Evolutionary conservation across 1,140 invertebrate genomes (phyloP).

Genomic region (Bombus affinis): DNA sequence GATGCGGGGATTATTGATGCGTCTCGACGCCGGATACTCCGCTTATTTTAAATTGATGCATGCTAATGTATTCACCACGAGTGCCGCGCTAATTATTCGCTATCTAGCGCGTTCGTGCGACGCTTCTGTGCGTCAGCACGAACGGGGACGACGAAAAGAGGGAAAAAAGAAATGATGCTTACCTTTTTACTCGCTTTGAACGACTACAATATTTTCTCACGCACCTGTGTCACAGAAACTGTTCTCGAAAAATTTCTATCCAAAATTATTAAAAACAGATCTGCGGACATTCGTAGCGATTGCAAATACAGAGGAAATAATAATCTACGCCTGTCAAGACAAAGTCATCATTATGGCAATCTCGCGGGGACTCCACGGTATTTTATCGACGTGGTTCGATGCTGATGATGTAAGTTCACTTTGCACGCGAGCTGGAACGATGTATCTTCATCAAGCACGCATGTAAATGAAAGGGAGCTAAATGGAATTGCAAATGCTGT

Average conservation of each 20-base stretch:
- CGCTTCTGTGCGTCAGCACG: background rate
- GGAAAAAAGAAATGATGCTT: background rate
- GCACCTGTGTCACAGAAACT: background rate
- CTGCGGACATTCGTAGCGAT: background rate
- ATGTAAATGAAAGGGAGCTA: background rate
- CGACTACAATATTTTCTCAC: background rate
- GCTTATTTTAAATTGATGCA: constrained; percentile 66
- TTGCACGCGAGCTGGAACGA: constrained; percentile 36
- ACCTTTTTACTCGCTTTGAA: background rate
- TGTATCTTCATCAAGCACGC: constrained; percentile 28
- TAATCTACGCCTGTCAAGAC: constrained; percentile 31
- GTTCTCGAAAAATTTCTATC: background rate
- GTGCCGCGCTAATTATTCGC: constrained; percentile 60
- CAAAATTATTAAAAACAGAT: background rate
- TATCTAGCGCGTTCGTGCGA: constrained; percentile 22
- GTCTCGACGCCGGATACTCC: constrained; percentile 36
- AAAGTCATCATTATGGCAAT: constrained; percentile 12
- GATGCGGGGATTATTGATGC: constrained; percentile 3
- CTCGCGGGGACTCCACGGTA: constrained; percentile 1
- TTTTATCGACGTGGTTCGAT: constrained; percentile 32
- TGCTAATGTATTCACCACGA: constrained; percentile 63
- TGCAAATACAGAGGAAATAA: constrained; percentile 40
- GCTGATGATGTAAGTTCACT: constrained; percentile 55
- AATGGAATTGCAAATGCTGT: constrained; percentile 9
- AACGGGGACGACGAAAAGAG: background rate